These are phyloP conservation scores for Dinoponera quadriceps DNA, from an alignment of 1,140 invertebrate genomes.

Conservation along the genomic window DNA sequence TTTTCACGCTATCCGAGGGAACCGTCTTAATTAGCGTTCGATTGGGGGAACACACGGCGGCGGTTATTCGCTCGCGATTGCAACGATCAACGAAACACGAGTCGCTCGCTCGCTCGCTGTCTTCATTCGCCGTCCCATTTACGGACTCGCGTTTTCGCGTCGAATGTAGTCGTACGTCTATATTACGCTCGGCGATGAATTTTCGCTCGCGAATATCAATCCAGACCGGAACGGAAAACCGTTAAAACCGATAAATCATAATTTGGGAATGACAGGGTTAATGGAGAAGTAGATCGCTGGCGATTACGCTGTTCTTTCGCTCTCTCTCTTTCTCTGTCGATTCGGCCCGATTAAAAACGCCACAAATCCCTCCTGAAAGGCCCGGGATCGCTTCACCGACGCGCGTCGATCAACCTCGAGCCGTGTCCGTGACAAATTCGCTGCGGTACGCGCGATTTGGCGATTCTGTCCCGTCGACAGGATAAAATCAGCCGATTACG, in stretches of 20 bases:
- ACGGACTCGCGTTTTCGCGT: conserved; percentile 5
- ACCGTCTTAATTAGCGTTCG: conserved; percentile 19
- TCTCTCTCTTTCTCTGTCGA: not conserved
- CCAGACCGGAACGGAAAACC: conserved; percentile 17
- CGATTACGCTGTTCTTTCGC: conserved; percentile 27
- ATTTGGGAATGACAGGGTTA: conserved; percentile 39
- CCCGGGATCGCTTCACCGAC: conserved; percentile 38
- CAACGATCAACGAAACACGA: conserved; percentile 8
- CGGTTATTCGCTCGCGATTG: not conserved
- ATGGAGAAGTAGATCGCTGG: conserved; percentile 17
- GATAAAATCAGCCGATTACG: conserved; percentile 64
- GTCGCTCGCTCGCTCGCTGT: not conserved
- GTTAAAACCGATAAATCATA: conserved; percentile 54
- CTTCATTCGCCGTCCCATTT: not conserved
- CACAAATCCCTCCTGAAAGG: conserved; percentile 45
- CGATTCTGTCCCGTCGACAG: conserved; percentile 36
- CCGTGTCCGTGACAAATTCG: conserved; percentile 46
- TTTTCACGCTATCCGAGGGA: not conserved
- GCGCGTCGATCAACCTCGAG: conserved; percentile 49
- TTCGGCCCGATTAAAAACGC: conserved; percentile 48
- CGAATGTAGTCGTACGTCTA: not conserved
- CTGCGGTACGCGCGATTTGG: conserved; percentile 44
- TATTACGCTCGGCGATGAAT: conserved; percentile 25
- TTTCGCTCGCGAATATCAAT: conserved; percentile 31
- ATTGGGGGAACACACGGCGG: not conserved